Evolutionary conservation across 2,113 vertebrate species (phyloP), one percentile per base, ranked within the genome.

Genomic region (Hippoglossus stenolepis): DNA sequence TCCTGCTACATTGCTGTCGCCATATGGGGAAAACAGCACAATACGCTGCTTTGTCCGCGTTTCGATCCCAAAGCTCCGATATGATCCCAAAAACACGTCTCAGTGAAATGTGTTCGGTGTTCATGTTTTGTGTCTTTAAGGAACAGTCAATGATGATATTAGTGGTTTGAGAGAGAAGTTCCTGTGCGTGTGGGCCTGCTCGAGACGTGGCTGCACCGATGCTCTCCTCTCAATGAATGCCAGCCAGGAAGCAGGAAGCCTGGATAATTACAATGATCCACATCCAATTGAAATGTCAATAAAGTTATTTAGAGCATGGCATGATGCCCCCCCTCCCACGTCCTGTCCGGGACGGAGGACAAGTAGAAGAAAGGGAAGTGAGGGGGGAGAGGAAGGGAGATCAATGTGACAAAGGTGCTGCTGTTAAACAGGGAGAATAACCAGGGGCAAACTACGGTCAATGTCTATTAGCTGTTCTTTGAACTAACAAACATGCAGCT

Each of bases 211-310:
- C 80, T 73, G 71, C 73, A 58, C 61, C 60, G 81, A 62, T 38
- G 58, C 28, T 63, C 74, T 74, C 63, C 83, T 86, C 76, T 77
- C 65, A 1, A 53, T 75, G 81, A 85, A 66, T 79, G 67, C 40
- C 68, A 80, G 84, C 85, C 82, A 86, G 85, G 80, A 87, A 88
- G 86, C 89, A 89, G 85, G 87, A 82, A 90, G 90, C 69, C 85
- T 68, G 86, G 79, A 82, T 93, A 90, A 91, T 93, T 92, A 90
- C 80, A 31, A 43, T 89, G 80, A 87, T 88, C 88, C 83, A 77
- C 77, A 80, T 83, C 85, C 87, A 86, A 92, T 89, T 91, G 78
- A 87, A 88, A 93, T 86, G 92, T 88, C 90, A 90, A 92, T 93
- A 87, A 85, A 89, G 90, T 84, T 87, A 89, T 92, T 90, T 87